Conservation (phyloP, 2,888 invertebrate genomes). For the Calephelis perditalis region DNA sequence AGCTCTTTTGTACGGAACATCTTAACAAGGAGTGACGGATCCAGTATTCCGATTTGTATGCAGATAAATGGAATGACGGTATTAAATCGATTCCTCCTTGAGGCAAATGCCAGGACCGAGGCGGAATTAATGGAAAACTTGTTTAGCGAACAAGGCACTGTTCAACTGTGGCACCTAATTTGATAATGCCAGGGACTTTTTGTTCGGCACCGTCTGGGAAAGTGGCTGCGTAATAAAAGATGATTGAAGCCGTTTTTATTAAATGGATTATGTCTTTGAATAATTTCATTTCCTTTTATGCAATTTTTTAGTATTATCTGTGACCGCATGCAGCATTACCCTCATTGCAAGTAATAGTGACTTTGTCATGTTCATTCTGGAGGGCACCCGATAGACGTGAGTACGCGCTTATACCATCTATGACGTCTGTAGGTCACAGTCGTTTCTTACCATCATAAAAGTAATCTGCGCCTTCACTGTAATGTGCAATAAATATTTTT, state of each 20-base stretch:
- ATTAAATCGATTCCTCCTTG: constrained; percentile 39
- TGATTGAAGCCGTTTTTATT: not conserved
- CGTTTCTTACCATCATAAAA: too few relatives aligned
- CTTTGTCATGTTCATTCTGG: too few relatives aligned
- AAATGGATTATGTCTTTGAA: constrained; percentile 1
- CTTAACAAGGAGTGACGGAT: constrained; percentile 42
- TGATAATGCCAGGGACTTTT: constrained; percentile 19
- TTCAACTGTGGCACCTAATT: constrained; percentile 22
- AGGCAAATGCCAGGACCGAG: constrained; percentile 24
- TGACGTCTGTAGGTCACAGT: too few relatives aligned
- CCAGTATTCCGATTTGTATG: constrained; percentile 46
- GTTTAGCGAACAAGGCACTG: constrained; percentile 21
- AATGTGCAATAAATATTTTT: too few relatives aligned
- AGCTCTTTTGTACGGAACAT: constrained; percentile 27
- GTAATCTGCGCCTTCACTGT: too few relatives aligned
- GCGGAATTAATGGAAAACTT: constrained; percentile 26
- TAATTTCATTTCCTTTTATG: not conserved
- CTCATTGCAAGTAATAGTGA: too few relatives aligned
- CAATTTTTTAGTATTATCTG: too few relatives aligned
- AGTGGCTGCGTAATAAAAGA: constrained; percentile 12
- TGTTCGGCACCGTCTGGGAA: constrained; percentile 9
- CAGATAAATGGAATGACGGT: constrained; percentile 46
- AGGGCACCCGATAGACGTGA: too few relatives aligned
- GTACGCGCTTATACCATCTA: too few relatives aligned
- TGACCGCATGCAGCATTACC: too few relatives aligned